Base-by-base conservation (phyloP, 2,113 vertebrate genomes). In the Castor canadensis region DNA sequence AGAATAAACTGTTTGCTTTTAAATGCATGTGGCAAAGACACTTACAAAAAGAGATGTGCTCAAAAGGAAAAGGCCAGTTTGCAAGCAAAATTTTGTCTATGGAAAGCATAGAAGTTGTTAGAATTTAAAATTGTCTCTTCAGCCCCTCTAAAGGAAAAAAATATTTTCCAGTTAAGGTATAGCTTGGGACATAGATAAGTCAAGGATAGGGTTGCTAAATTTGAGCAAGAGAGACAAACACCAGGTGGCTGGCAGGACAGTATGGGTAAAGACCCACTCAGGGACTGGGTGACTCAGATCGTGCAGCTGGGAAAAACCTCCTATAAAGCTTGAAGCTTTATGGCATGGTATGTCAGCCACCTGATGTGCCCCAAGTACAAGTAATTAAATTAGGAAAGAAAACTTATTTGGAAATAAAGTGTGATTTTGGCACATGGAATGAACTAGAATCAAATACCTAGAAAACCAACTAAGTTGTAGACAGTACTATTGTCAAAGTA, bases 71-170 rank as follows among this genome's bases (percentile, higher is more conserved):
- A 79, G 26, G 9, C 10, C 28, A 67, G 3, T 60, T 71, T 72
- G 9, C 45, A 77, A 90, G 56, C 40, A 72, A 35, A 66, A 66
- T 38, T 86, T 58, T 35, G 38, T 20, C 49, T 79, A 35, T 58
- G 20, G 26, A 52, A 84, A 79, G 32, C 9, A 47, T 6, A 1
- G 47, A 84, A 82, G 10, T 67, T 93, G 3, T 64, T 88, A 85
- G 49, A 96, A 93, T 93, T 62, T n/a, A 88, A 88, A 85, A 91
- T 43, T 35, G 19, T 60, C 67, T 73, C 56, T 43, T 95, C 2
- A 85, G 45, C 11, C 15, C 56, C 22, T 76, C 28, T 5, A 81
- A 17, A 95, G 82, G 72, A 91, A 84, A 84, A 45, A 9, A 35
- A 58, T 11, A 56, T 84, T 75, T 38, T 89, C 47, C 9, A 80